Evolutionary conservation across 2,888 invertebrate genomes (phyloP).

Genomic region (Plagiodera versicolora): DNA sequence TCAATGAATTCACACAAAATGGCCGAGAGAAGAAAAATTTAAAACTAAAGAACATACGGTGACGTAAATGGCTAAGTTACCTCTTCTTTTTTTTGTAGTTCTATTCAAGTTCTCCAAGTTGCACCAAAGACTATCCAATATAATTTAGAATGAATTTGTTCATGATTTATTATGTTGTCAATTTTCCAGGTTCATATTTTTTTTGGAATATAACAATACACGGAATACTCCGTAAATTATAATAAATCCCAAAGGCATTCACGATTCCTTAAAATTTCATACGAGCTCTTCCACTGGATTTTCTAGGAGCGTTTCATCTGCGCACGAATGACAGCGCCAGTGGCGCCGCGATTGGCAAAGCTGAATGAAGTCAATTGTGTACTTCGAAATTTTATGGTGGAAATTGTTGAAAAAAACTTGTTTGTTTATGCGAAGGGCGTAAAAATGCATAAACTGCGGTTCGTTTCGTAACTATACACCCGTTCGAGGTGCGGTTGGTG

Average conservation of each 20-base stretch:
- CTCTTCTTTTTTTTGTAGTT: too few relatives aligned
- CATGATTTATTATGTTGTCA: too few relatives aligned
- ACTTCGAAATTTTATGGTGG: conserved; percentile 26
- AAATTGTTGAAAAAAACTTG: conserved; percentile 23
- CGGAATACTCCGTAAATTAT: too few relatives aligned
- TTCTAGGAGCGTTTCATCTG: conserved; percentile 23
- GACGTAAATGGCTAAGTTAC: too few relatives aligned
- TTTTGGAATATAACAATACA: too few relatives aligned
- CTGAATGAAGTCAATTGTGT: conserved; percentile 32
- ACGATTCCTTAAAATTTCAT: not conserved
- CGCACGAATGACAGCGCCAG: conserved; percentile 41
- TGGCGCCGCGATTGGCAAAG: conserved; percentile 37
- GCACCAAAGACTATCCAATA: too few relatives aligned
- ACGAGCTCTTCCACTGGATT: conserved; percentile 15
- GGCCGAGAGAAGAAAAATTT: too few relatives aligned
- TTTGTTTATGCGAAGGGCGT: conserved; percentile 17
- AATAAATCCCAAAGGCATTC: not conserved
- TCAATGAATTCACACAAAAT: not conserved
- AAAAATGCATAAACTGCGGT: conserved; percentile 22
- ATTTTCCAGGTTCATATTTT: too few relatives aligned
- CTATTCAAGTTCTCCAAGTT: too few relatives aligned
- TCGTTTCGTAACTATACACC: conserved; percentile 5
- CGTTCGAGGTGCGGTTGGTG: conserved; percentile 11
- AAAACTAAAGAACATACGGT: too few relatives aligned
- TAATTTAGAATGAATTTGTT: too few relatives aligned